Evolutionary conservation across 35 echinoderm and acorn worm species (phyloP), one percentile per base, ranked within the genome.

Genomic region (Apostichopus parvimensis): DNA sequence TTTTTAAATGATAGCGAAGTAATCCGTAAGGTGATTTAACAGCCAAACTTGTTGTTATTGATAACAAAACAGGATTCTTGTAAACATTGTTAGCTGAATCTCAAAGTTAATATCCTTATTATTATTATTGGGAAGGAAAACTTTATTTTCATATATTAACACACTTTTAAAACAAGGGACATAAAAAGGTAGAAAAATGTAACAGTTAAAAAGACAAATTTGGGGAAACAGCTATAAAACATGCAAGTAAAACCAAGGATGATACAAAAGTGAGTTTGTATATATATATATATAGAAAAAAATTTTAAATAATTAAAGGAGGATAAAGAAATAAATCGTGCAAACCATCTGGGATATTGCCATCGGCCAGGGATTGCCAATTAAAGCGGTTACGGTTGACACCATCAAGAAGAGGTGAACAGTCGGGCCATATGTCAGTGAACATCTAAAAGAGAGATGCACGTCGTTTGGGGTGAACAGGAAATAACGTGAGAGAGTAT

Each of bases 321-420:
- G 53, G 86, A 73, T 22, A 88, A 88, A 83, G 83, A 58, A 56
- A 79, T 81, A 80, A 91, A 86, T 71, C 66, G 55, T 58, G 72
- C 96, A 95, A 98, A 98, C 96, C 96, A 95, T 98, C 94, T 62
- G 94, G 88, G 73, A 92, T 87, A 92, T 87, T 87, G 28, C 92
- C 96, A 59, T 98, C 96, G 59, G 94, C 78, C 92, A 98, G 75
- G 75, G 96, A 87, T 89, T 95, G 94, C 96, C 96, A 98, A 90
- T 98, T 98, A 76, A 89, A 85, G 76, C 96, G 94, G 94, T 98
- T 98, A 82, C 94, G 92, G 87, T 94, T 87, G 58, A 95, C 92
- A 64, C 96, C 96, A 23, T 82, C 88, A 77, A 87, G 77, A 11
- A 98, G 94, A 65, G 96, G 96, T 64, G 76, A 78, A 53, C 95